Base-by-base conservation (phyloP, 1,140 invertebrate species). In the Drosophila nannoptera region DNA sequence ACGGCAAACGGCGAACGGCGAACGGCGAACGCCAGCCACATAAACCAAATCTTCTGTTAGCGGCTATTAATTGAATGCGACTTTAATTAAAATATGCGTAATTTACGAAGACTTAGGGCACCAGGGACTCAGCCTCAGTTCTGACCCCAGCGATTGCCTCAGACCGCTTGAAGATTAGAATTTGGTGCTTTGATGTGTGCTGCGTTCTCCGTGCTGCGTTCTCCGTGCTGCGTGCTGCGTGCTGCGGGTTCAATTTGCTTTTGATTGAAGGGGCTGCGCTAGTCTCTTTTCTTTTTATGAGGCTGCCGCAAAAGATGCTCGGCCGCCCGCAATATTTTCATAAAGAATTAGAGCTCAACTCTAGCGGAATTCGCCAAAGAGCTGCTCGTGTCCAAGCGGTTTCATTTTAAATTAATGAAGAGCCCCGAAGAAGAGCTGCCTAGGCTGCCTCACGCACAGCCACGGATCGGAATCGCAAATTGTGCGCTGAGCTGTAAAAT, bases 401-500 rank as follows among this genome's bases (percentile, higher is more conserved):
- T 9, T 12, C 12, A 56, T 45, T 56, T n/a, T 33, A 56, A 56
- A 56, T 56, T 45, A 33, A 56, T 56, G 12, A 56, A 9, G 40
- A 56, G 40, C 53, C 33, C 33, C 33, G 40, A 22, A 22, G 22
- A 22, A 2, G 22, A 22, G 3, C 22, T n/a, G n/a, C n/a, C n/a
- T n/a, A n/a, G n/a, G n/a, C n/a, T 14, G 31, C 7, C 7, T 29
- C 22, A 22, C 22, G 22, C 43, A 16, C 16, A 22, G 16, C 43
- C 36, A 5, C 9, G 2, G 11, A 53, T 22, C 22, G 22, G 22
- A 22, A n/a, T 8, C 4, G 8, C n/a, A 70, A 74, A 71, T 40
- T 74, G 75, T 70, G 75, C 65, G 59, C 75, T 84, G 65, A 84
- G 65, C 69, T 69, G 80, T 78, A 69, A 78, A 83, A 84, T 84